Conservation (phyloP, 2,113 vertebrate genomes). For the Atrichornis clamosus region DNA sequence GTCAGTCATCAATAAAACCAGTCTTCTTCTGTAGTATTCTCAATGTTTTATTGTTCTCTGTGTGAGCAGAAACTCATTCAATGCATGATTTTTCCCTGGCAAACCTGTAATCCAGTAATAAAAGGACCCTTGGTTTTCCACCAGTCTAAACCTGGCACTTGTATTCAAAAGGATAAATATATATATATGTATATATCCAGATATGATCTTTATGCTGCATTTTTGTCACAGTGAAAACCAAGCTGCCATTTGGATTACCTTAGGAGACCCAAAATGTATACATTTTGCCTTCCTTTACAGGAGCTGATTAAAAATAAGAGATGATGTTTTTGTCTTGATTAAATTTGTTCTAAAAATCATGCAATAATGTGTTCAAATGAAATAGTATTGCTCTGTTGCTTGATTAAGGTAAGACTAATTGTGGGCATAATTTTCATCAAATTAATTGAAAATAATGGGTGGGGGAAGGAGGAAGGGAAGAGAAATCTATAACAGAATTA, state of each 20-base stretch:
- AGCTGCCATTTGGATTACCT: not conserved
- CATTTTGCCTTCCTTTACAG: not conserved
- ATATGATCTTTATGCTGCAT: not conserved
- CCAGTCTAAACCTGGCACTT: not conserved
- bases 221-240: not conserved
- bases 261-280: not conserved
- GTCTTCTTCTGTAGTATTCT: not conserved
- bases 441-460: constrained; percentile 45
- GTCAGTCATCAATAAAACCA: not conserved
- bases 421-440: constrained; percentile 61
- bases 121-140: not conserved
- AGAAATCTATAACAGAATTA: not conserved
- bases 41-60: not conserved
- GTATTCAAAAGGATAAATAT: not conserved
- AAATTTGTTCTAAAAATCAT: constrained; percentile 33
- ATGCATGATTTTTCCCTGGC: not conserved
- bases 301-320: constrained; percentile 34
- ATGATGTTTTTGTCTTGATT: not conserved
- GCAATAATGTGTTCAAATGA: constrained; percentile 15
- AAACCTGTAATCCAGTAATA: not conserved
- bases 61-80: not conserved
- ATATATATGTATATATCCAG: not conserved
- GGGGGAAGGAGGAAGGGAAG: not conserved
- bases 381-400: constrained; percentile 12
- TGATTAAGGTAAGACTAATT: constrained; percentile 58